Conservation (phyloP, 2,888 invertebrate species). For the Agrotis ipsilon region DNA sequence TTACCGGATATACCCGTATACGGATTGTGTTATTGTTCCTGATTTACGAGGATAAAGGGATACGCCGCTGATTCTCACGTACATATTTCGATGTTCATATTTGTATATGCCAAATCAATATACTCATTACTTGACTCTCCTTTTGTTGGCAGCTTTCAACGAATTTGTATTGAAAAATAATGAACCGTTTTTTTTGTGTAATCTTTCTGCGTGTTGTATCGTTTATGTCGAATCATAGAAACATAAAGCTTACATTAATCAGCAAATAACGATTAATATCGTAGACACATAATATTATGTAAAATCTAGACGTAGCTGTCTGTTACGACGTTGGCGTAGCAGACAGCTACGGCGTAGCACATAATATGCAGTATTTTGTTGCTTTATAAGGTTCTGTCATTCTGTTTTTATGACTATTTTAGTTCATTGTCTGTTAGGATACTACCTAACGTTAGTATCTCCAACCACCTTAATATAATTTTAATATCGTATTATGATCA, state of each 20-base stretch:
- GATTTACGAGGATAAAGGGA: constrained; percentile 56
- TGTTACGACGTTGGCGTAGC: constrained; percentile 21
- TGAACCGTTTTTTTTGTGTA: not conserved
- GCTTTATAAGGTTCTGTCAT: not conserved
- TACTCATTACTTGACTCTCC: constrained; percentile 28
- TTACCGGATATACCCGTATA: constrained; percentile 47
- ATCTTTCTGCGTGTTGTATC: too few species aligned
- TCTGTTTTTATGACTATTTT: too few species aligned
- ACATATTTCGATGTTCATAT: constrained; percentile 48
- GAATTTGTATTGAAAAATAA: constrained; percentile 17
- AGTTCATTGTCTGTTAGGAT: not conserved
- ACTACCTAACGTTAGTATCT: not conserved
- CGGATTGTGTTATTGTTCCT: constrained; percentile 57
- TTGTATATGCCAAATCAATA: constrained; percentile 44
- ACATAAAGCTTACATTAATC: not conserved
- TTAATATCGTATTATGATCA: constrained; percentile 38
- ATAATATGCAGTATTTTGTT: not conserved
- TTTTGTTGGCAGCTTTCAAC: constrained; percentile 15
- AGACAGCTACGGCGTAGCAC: constrained; percentile 23
- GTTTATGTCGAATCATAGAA: not conserved
- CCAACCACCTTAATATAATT: constrained; percentile 17
- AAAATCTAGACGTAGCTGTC: not conserved
- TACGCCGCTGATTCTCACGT: constrained; percentile 41
- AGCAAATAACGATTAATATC: not conserved
- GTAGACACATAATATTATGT: not conserved